Base-by-base conservation (phyloP, 2,113 vertebrate species). In the Herpailurus yagouaroundi region DNA sequence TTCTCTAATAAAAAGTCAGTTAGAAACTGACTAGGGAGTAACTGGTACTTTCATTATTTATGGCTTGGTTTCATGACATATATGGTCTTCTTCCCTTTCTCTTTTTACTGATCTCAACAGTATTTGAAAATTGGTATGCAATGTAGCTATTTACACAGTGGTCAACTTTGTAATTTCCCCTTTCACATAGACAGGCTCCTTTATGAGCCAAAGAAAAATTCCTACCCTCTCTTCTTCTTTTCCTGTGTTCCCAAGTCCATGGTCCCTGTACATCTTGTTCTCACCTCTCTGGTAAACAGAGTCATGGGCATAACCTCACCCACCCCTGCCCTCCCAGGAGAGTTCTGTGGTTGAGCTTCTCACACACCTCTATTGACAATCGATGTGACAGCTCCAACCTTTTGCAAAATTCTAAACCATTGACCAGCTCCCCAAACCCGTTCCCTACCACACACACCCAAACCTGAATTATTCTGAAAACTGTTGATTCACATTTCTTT, bases 1-100 rank as follows among this genome's bases (percentile, higher is more conserved):
- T 48, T 74, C 66, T 55, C 74, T n/a, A 96, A 38, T 66, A 63
- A 79, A 92, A 95, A 85, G 96, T 98, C 97, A 94, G 95, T 96
- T 94, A 98, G 97, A 98, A 98, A 98, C 90, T 96, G 81, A 97
- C 57, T 52, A 38, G n/a, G 57, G 79, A 52, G 50, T 97, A 98
- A 96, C 90, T 98, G 94, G 69, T 93, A 98, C 98, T 99, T 98
- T 98, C 80, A 85, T 98, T 98, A 98, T 98, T 98, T 91, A 97
- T 98, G 98, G 91, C 57, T 92, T 76, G 91, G 97, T 98, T 99
- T 99, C 98, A 77, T 90, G 97, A 94, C 97, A n/a, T 16, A 79
- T 98, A 66, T 71, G 83, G 91, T 88, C 87, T 91, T 79, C 96
- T 98, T 98, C 96, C 97, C 98, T 98, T 98, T 98, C 98, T 98